Base-by-base conservation (phyloP, 1,140 invertebrate species). In the Nomia melanderi region DNA sequence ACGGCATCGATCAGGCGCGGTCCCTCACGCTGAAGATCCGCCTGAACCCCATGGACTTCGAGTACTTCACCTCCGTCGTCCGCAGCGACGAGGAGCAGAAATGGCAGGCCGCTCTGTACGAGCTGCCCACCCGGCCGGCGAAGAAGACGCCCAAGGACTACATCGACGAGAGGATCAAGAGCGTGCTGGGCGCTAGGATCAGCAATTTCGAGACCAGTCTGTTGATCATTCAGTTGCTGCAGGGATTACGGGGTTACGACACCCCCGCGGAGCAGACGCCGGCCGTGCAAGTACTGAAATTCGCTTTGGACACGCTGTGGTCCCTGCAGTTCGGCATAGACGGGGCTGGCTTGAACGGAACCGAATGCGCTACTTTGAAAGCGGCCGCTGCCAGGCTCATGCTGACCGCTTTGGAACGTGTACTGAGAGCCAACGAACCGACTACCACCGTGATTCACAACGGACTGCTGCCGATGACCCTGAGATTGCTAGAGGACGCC, bases 31-130 rank as follows among this genome's bases (percentile, higher is more conserved):
- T 95, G 14, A 94, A 94, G 82, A 93, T 95, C 27, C 90, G 92
- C 33, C 83, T 94, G 2, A 93, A 94, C 59, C 92, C 93, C n/a
- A 94, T 94, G 90, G 94, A 95, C 77, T 95, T 95, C 82, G 93
- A 94, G 57, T 95, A 95, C 79, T 95, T 95, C 83, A 93, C 94
- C 31, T 93, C 93, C 0, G 90, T 94, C 0, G 86, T 94, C 0
- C 87, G 93, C 0, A 94, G 94, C 72, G 93, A 94, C 39, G 93
- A 93, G 75, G 94, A 95, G 20, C 71, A 80, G 53, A 87, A 90
- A 56, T 88, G 85, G 78, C 85, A 88, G 11, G 57, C 77, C 3
- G 78, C 76, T 7, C 54, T 88, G 0, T 85, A 88, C 25, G 82
- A 90, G n/a, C 3, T 79, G 4, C 64, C 76, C 12, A 79, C 47